Evolutionary conservation across 2,113 vertebrate species (phyloP).

Genomic region (Vombatus ursinus): DNA sequence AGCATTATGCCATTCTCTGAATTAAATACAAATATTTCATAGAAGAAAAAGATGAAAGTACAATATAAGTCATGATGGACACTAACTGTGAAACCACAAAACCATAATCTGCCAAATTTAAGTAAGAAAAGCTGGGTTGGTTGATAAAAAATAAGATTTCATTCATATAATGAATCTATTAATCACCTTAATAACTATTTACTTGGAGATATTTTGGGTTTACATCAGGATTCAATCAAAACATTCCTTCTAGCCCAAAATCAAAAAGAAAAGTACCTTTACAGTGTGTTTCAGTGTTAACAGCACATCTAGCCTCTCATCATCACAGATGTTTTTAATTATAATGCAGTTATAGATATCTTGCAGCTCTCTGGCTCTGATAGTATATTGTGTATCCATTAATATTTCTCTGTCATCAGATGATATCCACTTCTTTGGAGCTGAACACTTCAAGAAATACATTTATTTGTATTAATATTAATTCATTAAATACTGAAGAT

Average conservation of each 20-base stretch:
- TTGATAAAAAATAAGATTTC: conserved; percentile 30
- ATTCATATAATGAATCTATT: conserved; percentile 36
- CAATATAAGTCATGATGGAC: background rate
- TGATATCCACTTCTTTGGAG: conserved; percentile 87
- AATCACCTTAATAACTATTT: conserved; percentile 32
- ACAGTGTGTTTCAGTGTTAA: conserved; percentile 89
- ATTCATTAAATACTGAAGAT: conserved; percentile 40
- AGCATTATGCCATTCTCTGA: background rate
- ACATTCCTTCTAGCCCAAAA: conserved; percentile 21
- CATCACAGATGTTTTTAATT: conserved; percentile 76
- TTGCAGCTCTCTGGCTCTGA: conserved; percentile 89
- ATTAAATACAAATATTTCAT: background rate
- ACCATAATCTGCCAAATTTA: background rate
- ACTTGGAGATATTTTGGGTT: conserved; percentile 18
- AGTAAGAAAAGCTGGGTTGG: conserved; percentile 9
- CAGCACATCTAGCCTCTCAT: conserved; percentile 87
- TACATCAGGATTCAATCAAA: conserved; percentile 30
- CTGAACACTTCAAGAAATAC: conserved; percentile 86
- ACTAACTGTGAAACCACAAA: background rate
- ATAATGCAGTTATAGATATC: conserved; percentile 88
- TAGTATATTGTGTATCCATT: conserved; percentile 89
- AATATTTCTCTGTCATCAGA: conserved; percentile 85
- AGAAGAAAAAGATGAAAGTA: background rate
- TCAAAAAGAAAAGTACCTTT: conserved; percentile 83
- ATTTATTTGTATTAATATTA: conserved; percentile 44